Percentiles rank a stretch among this genome's conserved stretches.
Evolutionary conservation across 2,113 vertebrate species (phyloP).

Genomic region (Panurus biarmicus): DNA sequence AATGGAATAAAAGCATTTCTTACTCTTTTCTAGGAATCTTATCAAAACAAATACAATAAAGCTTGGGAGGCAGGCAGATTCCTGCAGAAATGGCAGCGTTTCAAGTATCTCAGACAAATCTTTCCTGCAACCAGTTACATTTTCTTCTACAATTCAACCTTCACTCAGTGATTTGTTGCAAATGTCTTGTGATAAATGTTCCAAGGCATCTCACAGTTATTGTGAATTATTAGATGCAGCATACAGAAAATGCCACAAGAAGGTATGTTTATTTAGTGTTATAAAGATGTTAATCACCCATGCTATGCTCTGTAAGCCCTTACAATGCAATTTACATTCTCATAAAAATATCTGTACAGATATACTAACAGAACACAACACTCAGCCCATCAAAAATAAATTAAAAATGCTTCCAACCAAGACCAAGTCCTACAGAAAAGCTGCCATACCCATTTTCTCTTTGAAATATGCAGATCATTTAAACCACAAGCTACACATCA

Average conservation of each 20-base stretch:
- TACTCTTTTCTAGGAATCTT: not conserved
- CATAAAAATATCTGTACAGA: slow-evolving; percentile 27
- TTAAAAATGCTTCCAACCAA: slow-evolving; percentile 38
- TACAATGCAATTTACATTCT: slow-evolving; percentile 45
- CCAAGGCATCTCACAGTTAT: slow-evolving; percentile 22
- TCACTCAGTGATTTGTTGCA: slow-evolving; percentile 19
- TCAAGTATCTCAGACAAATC: not conserved
- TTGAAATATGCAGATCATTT: slow-evolving; percentile 1
- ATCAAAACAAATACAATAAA: not conserved
- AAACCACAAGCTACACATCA: not conserved
- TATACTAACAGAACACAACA: slow-evolving; percentile 27
- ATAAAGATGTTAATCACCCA: slow-evolving; percentile 56
- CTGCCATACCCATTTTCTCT: not conserved
- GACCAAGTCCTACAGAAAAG: not conserved
- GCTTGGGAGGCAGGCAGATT: not conserved
- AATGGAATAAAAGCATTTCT: not conserved
- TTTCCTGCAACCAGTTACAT: not conserved
- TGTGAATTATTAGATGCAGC: slow-evolving; percentile 30
- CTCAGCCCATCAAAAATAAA: slow-evolving; percentile 24
- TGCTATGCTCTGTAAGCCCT: slow-evolving; percentile 27
- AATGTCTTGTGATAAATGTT: slow-evolving; percentile 48
- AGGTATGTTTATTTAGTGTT: slow-evolving; percentile 52
- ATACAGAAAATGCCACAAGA: slow-evolving; percentile 28
- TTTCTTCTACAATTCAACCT: not conserved
- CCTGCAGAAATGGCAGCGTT: not conserved